Base-by-base conservation (phyloP, 2,797 vertebrate genomes). In the Chlorospingus semifuscus region DNA sequence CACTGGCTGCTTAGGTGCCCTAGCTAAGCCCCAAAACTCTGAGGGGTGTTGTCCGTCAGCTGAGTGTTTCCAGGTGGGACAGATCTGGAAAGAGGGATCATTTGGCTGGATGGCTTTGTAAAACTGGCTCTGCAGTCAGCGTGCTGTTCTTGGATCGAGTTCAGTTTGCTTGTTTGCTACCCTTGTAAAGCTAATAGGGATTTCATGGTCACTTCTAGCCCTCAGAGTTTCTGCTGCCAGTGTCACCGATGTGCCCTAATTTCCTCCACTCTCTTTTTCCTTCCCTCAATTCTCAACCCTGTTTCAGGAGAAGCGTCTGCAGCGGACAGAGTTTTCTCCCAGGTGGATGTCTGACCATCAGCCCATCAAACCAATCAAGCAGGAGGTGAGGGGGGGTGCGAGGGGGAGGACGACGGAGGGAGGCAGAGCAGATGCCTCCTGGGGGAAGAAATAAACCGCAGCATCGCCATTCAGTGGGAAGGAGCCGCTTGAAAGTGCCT, bases 251-350 rank as follows among this genome's bases (percentile, higher is more conserved):
- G 87, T 84, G 61, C 91, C 91, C 92, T 97, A 95, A 94, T 96
- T 47, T 97, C 96, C 93, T 96, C 94, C 96, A 96, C 96, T 97
- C 81, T 96, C 88, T 95, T 95, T 96, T 93, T 97, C 84, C 92
- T 96, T 84, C 94, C 94, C 86, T 97, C 92, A 88, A 91, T 94
- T 93, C 92, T 95, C 94, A 90, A 95, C 96, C 89, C 94, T 63
- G 92, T 97, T 97, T 74, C 95, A 99, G 99, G 99, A 99, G 95
- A 98, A 98, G 77, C 98, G 98, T 96, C 98, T 98, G 94, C 98
- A 98, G 93, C 98, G 98, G 97, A 99, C 98, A 97, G 98, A 99
- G 60, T 98, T 98, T 81, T 95, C 97, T 37, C 97, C 98, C 64
- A 96, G 98, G 95, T 98, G 98, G 89, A 97, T 96, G 79, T 98